Base-by-base conservation (phyloP, 2,888 invertebrate genomes). In the Hartigia nigra region DNA sequence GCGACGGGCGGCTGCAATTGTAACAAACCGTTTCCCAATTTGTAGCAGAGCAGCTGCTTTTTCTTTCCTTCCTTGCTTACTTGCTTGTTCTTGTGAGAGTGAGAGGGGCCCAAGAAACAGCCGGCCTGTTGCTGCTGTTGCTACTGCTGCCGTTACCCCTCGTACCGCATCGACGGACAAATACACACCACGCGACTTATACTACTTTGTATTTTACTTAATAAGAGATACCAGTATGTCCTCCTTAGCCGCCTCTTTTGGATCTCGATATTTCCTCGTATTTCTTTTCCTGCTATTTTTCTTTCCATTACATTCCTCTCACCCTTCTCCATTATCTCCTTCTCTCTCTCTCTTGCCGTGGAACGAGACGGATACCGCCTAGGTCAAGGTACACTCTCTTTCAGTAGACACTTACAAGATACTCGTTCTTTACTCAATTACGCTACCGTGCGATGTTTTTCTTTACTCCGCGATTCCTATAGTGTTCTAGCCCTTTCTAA, bases 1-100 rank as follows among this genome's bases (percentile, higher is more conserved):
- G 82, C 85, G 85, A 85, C 85, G 82, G 83, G 81, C 84, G 83
- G 82, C 84, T 77, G 84, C 84, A 82, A 74, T 4, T 34, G 75
- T 75, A 74, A 82, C 82, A 82, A 82, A 82, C 81, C 82, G 81
- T 82, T 80, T 74, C 77, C 77, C 79, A 79, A 78, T 55, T 55
- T 23, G 55, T 55, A 55, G 79, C 81, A 81, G 88, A 81, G 88
- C 88, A 88, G 88, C 88, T 88, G 88, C 87, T 86, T 85, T 85
- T 84, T 83, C 85, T 80, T 76, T 77, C 77, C 84, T 81, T 55
- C 23, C 55, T 55, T 55, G 9, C 80, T 80, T 80, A 72, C n/a
- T 75, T 55, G 36, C 74, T 80, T 82, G 81, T 70, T 82, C 76
- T 81, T 80, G 80, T 82, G 80, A 79, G 83, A 78, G 85, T 81